Conservation (phyloP, 2,113 vertebrate genomes). For the Hydropotes inermis region DNA sequence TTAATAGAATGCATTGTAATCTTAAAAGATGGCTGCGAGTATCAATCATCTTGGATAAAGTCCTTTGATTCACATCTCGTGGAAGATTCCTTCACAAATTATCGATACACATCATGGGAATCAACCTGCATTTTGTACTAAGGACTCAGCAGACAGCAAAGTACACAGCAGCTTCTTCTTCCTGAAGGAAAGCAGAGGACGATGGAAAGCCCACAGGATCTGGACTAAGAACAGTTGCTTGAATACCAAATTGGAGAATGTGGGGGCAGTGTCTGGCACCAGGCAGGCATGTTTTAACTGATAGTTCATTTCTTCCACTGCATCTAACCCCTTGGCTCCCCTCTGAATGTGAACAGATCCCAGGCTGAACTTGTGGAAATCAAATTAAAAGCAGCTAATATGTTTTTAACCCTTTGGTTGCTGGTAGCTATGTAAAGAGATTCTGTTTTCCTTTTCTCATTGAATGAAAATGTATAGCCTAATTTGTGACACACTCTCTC, state of each 20-base stretch:
- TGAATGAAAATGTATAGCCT: constrained; percentile 4
- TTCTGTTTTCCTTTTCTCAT: background rate
- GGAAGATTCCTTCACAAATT: background rate
- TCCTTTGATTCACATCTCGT: background rate
- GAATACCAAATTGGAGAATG: background rate
- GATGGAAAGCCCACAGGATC: background rate
- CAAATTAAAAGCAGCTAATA: background rate
- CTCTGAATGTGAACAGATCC: background rate
- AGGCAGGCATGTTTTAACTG: background rate
- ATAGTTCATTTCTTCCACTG: background rate
- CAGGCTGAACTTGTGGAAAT: background rate
- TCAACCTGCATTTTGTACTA: background rate
- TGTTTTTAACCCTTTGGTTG: background rate
- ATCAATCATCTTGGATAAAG: background rate
- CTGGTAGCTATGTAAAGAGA: background rate
- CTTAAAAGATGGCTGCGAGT: background rate
- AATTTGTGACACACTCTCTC: background rate
- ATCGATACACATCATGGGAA: background rate
- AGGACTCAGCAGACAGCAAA: background rate
- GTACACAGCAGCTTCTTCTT: background rate
- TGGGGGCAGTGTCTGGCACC: background rate
- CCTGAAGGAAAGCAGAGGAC: background rate
- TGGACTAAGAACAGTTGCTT: background rate
- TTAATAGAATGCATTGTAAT: background rate
- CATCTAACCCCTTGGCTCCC: background rate